These are phyloP conservation scores for Lichenostomus cassidix DNA, from an alignment of 2,113 vertebrate species.

Conservation along the genomic window DNA sequence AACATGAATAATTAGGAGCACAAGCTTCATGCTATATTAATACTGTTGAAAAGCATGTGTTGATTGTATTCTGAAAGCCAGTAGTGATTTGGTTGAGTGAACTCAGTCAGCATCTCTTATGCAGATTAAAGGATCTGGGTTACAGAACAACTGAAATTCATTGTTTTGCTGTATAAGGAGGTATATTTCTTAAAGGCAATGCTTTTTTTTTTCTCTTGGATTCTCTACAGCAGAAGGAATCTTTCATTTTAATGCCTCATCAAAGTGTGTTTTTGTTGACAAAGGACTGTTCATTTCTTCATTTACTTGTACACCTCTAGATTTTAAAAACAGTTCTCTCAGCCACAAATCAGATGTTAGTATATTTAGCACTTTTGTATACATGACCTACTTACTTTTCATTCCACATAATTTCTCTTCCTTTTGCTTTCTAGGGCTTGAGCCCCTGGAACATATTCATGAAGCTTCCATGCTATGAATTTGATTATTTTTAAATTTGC, in stretches of 20 bases:
- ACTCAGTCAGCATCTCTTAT: constrained; percentile 65
- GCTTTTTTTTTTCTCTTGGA: not conserved
- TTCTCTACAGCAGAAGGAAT: not conserved
- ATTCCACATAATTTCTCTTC: not conserved
- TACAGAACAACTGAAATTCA: constrained; percentile 63
- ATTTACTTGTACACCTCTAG: not conserved
- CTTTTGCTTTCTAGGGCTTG: not conserved
- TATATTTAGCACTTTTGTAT: not conserved
- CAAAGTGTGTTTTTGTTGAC: not conserved
- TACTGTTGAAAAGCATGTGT: constrained; percentile 67
- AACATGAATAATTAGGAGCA: constrained; percentile 68
- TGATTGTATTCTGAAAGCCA: constrained; percentile 65
- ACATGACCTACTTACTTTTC: constrained; percentile 44
- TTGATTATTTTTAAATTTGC: not conserved
- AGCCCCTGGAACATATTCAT: not conserved
- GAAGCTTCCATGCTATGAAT: not conserved
- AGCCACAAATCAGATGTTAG: not conserved
- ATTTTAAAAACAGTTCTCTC: constrained; percentile 12
- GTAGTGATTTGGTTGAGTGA: constrained; percentile 67
- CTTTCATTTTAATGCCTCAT: not conserved
- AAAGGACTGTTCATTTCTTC: not conserved
- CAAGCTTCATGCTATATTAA: constrained; percentile 70
- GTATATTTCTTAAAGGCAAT: constrained; percentile 49
- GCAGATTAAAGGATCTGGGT: constrained; percentile 71
- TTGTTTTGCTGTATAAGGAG: constrained; percentile 55